These are phyloP conservation scores for Philereme transversata DNA, from an alignment of 2,888 invertebrate species.

Conservation along the genomic window DNA sequence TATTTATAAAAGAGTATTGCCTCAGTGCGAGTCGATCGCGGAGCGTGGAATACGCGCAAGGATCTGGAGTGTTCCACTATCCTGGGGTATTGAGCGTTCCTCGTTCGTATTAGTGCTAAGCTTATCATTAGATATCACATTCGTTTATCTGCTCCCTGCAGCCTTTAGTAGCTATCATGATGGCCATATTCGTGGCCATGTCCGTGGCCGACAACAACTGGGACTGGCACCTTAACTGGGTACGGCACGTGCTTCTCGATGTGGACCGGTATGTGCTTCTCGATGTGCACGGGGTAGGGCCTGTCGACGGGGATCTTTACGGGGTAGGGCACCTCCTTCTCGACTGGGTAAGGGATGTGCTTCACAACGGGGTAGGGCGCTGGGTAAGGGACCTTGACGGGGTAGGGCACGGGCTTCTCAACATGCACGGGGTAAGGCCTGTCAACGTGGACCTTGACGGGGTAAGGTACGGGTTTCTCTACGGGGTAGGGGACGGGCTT, in stretches of 20 bases:
- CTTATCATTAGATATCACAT: conserved; percentile 83
- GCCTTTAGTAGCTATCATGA: conserved; percentile 82
- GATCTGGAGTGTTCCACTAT: conserved; percentile 62
- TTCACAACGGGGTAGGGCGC: conserved; percentile 86
- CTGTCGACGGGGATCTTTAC: conserved; percentile 86
- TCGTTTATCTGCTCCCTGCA: conserved; percentile 81
- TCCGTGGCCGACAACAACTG: conserved; percentile 76
- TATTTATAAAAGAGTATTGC: conserved; percentile 62
- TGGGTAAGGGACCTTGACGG: conserved; percentile 87
- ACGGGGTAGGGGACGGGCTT: conserved; percentile 80
- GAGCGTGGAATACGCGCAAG: conserved; percentile 55
- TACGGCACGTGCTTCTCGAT: conserved; percentile 85
- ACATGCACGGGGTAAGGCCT: conserved; percentile 80
- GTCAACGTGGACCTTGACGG: conserved; percentile 85
- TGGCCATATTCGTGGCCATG: conserved; percentile 79
- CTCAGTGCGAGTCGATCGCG: conserved; percentile 67
- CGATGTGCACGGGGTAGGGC: conserved; percentile 87
- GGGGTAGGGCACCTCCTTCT: conserved; percentile 86
- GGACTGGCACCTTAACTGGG: conserved; percentile 86
- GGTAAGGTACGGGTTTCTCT: conserved; percentile 80
- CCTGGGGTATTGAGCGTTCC: conserved; percentile 60
- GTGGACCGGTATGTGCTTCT: conserved; percentile 86
- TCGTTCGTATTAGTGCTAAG: conserved; percentile 72
- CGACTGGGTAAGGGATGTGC: conserved; percentile 86
- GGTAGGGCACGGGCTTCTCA: conserved; percentile 76